A percentile compares a stretch with the other conserved stretches of the same genome.
These are phyloP conservation scores for Oceanites oceanicus DNA, from an alignment of 2,113 vertebrate genomes.

Conservation along the genomic window DNA sequence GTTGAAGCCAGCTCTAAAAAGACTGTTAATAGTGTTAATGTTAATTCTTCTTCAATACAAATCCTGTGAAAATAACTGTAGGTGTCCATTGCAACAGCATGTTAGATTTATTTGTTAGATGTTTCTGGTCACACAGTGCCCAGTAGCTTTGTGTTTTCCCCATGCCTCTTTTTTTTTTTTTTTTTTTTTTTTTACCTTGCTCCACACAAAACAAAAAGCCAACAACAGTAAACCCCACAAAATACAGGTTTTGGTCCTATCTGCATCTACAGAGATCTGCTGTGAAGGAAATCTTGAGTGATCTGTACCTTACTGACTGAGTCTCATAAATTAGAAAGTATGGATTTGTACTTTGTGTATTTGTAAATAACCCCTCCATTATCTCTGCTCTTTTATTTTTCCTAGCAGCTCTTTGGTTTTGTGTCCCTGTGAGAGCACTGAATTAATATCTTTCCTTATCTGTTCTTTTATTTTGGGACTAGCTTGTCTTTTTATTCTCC, in stretches of 20 bases:
- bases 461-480: not conserved
- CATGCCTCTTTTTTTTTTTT: rapidly evolving
- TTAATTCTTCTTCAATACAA: not conserved
- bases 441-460: not conserved
- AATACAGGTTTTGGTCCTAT: not conserved
- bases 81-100: not conserved
- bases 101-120: not conserved
- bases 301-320: not conserved
- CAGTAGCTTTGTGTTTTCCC: not conserved
- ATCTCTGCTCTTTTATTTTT: not conserved
- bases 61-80: not conserved
- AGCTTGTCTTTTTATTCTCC: not conserved
- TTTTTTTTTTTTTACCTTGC: not conserved
- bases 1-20: not conserved
- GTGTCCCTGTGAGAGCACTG: not conserved
- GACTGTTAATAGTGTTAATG: not conserved
- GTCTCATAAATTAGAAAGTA: not conserved
- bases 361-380: not conserved
- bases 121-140: not conserved
- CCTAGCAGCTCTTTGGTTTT: not conserved
- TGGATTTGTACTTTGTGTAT: not conserved
- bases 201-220: not conserved
- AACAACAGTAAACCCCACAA: not conserved
- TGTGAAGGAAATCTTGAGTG: not conserved
- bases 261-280: not conserved